These are phyloP conservation scores for Penaeus indicus DNA, from an alignment of 1,140 invertebrate species.

Conservation along the genomic window DNA sequence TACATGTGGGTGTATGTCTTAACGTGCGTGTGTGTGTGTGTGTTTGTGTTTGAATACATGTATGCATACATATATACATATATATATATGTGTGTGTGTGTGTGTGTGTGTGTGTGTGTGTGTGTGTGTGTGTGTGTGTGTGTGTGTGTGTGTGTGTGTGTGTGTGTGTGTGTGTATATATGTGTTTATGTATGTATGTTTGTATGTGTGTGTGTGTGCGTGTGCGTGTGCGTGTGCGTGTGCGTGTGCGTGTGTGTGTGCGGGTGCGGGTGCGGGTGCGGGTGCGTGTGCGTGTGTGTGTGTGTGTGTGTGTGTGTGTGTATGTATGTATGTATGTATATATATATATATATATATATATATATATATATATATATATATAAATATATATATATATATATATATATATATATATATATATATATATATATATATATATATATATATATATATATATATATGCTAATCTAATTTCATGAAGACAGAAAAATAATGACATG, in stretches of 20 bases:
- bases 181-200: constrained; percentile 42
- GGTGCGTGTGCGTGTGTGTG: background rate
- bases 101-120: constrained; percentile 1
- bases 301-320: background rate
- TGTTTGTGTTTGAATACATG: background rate
- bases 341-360: constrained; percentile 49
- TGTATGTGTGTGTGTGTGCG: background rate
- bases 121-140: too few relatives aligned
- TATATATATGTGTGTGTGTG: constrained; percentile 17
- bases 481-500: too few relatives aligned
- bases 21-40: background rate
- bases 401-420: too few relatives aligned
- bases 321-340: constrained; percentile 40
- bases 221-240: background rate
- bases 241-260: constrained; percentile 24
- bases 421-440: too few relatives aligned
- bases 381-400: too few relatives aligned
- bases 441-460: too few relatives aligned
- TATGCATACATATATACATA: constrained; percentile 45
- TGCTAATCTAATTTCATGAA: too few relatives aligned
- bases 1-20: background rate
- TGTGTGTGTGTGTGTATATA: constrained; percentile 38
- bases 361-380: constrained; percentile 50
- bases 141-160: background rate
- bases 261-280: too few relatives aligned